Base-by-base conservation (phyloP, 2,797 vertebrate species). In the Leptoclinus maculatus region DNA sequence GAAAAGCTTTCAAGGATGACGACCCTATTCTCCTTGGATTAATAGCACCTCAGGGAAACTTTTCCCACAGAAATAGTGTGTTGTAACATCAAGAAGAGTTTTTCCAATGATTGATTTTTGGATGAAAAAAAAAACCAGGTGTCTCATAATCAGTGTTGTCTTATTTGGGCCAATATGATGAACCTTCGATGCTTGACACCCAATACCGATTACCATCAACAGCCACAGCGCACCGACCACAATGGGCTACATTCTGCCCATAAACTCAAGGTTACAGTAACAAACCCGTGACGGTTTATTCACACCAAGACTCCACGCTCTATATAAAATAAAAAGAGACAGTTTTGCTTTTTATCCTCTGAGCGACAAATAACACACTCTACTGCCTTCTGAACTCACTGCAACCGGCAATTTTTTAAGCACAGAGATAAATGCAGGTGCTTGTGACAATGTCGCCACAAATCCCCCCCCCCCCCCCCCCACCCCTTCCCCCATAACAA, bases 251-350 rank as follows among this genome's bases (percentile, higher is more conserved):
- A 29, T 64, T 70, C 58, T 78, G 36, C 36, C 39, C 25, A 66
- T 66, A 64, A 71, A 83, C 39, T 80, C 82, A 88, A 90, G 87
- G 88, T 90, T 84, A 90, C 23, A 66, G 58, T 39, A 59, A 80
- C 56, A 76, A 71, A 63, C 47, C 63, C 41, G 38, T 43, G 57
- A 74, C 58, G 43, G 72, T 87, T 76, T 85, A 74, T 58, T 85
- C 58, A 70, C 29, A 67, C 71, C 68, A 64, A 71, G 71, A 56
- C 75, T 80, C 73, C 41, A 57, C 27, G 38, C 71, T 76, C 71
- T 34, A n/a, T n/a, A n/a, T n/a, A n/a, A 25, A 85, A 68, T 69
- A 36, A 75, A 34, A 76, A 73, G 63, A 62, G 76, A 76, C 82
- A 68, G 41, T 23, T 69, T 86, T 80, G 6, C 32, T 69, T 89